phyloP scores from a whole-genome alignment of 2,113 vertebrate species.

The Sarotherodon lohbergeri region DNA sequence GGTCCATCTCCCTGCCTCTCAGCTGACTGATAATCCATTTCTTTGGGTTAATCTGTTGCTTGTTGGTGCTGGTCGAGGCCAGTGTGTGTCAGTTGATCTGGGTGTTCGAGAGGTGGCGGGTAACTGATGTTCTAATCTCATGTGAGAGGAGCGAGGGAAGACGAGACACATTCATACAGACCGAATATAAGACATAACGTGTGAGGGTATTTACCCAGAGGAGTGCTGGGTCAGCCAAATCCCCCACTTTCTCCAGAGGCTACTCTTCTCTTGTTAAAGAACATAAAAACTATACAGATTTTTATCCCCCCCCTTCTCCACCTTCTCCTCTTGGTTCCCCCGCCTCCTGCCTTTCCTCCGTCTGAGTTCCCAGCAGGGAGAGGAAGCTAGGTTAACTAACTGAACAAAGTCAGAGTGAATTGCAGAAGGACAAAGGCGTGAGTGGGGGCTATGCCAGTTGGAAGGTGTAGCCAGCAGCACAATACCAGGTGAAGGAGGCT shows the following conservation, averaged over 20 bases:
- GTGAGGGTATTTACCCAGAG: neutral
- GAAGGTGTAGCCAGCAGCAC: constrained; percentile 69
- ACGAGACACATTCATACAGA: neutral
- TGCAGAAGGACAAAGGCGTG: constrained; percentile 78
- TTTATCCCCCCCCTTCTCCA: neutral
- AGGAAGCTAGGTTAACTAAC: constrained; percentile 92
- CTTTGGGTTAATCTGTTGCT: constrained; percentile 63
- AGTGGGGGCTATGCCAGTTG: constrained; percentile 56
- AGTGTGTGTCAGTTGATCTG: constrained; percentile 1
- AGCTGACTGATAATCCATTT: constrained; percentile 63
- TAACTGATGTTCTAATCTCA: constrained; percentile 30
- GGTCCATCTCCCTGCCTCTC: constrained; percentile 41
- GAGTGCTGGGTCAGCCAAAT: neutral
- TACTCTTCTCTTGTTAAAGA: neutral
- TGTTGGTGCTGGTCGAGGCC: constrained; percentile 33
- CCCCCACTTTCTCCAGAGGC: neutral
- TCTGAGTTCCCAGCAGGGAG: constrained; percentile 79
- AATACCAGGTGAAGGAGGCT: constrained; percentile 90
- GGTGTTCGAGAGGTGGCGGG: neutral
- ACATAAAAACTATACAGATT: neutral
- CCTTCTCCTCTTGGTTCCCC: neutral
- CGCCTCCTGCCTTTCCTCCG: constrained; percentile 26
- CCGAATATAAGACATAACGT: neutral
- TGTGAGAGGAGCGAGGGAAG: neutral
- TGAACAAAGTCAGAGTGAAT: constrained; percentile 87